Percentiles rank a stretch among this genome's conserved stretches.
phyloP scores from a whole-genome alignment of 2,797 vertebrate genomes.

The Chelmon rostratus region DNA sequence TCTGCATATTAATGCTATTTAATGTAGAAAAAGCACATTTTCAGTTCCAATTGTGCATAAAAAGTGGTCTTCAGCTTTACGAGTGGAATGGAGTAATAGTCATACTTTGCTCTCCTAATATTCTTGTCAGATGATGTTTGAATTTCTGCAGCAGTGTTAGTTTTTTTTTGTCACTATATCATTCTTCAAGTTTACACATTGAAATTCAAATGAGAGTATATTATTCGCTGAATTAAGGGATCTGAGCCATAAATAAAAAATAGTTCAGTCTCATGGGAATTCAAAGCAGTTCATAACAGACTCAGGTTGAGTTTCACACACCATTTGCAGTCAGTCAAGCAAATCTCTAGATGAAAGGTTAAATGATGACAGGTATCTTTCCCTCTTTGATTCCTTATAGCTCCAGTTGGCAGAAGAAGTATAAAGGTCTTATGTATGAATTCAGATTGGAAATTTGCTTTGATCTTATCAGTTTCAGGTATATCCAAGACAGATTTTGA shows the following conservation, averaged over 20 bases:
- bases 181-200: conserved; percentile 22
- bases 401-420: conserved; percentile 4
- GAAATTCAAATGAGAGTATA: conserved; percentile 43
- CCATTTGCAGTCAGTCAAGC: conserved; percentile 63
- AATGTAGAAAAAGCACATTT: neutral
- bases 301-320: conserved; percentile 51
- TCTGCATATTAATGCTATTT: conserved; percentile 16
- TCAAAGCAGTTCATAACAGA: conserved; percentile 32
- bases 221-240: conserved; percentile 29
- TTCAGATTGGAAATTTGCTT: conserved; percentile 44
- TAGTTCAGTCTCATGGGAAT: conserved; percentile 27
- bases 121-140: conserved; percentile 32
- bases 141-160: neutral
- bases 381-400: conserved; percentile 39
- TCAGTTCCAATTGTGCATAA: conserved; percentile 8
- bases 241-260: conserved; percentile 38
- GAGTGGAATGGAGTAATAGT: conserved; percentile 7
- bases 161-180: conserved; percentile 22
- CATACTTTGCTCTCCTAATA: conserved; percentile 8
- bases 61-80: neutral
- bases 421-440: conserved; percentile 11
- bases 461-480: conserved; percentile 19
- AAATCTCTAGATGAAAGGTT: conserved; percentile 59
- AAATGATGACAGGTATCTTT: conserved; percentile 57
- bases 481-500: neutral